phyloP scores from a whole-genome alignment of 2,113 vertebrate species.

The Salvelinus fontinalis region DNA sequence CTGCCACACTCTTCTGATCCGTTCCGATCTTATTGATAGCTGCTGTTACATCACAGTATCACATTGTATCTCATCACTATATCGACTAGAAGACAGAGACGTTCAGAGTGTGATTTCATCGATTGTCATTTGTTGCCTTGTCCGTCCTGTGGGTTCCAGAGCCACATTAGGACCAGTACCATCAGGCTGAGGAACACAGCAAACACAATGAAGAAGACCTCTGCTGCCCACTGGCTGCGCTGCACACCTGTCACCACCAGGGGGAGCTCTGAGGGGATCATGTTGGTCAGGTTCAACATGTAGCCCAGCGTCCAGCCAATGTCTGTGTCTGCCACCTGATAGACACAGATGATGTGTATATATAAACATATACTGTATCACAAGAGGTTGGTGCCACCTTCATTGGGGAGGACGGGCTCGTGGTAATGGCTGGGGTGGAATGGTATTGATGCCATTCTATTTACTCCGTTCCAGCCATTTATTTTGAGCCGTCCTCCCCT shows the following conservation, averaged over 20 bases:
- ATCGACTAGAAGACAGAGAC: not conserved
- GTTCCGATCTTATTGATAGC: not conserved
- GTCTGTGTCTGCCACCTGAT: slow-evolving; percentile 54
- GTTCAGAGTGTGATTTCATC: not conserved
- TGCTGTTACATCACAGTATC: not conserved
- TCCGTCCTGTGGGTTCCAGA: slow-evolving; percentile 13
- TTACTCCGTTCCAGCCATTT: not conserved
- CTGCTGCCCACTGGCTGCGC: slow-evolving; percentile 46
- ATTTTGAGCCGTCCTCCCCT: too few relatives aligned
- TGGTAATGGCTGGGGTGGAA: too few relatives aligned
- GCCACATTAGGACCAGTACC: slow-evolving; percentile 23
- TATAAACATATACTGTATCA: not conserved
- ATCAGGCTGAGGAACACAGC: slow-evolving; percentile 34
- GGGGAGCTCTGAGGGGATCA: slow-evolving; percentile 41
- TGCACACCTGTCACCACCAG: slow-evolving; percentile 32
- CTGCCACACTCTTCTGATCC: too few relatives aligned
- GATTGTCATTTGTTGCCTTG: not conserved
- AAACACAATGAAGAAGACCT: slow-evolving; percentile 51
- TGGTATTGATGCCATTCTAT: not conserved
- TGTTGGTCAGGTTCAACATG: slow-evolving; percentile 63
- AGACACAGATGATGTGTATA: slow-evolving; percentile 13
- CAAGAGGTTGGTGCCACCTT: not conserved
- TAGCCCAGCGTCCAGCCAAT: slow-evolving; percentile 66
- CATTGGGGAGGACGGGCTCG: too few relatives aligned
- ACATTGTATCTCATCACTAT: too few relatives aligned